Base-by-base conservation (phyloP, 2,797 vertebrate genomes). In the Cossypha heuglini region DNA sequence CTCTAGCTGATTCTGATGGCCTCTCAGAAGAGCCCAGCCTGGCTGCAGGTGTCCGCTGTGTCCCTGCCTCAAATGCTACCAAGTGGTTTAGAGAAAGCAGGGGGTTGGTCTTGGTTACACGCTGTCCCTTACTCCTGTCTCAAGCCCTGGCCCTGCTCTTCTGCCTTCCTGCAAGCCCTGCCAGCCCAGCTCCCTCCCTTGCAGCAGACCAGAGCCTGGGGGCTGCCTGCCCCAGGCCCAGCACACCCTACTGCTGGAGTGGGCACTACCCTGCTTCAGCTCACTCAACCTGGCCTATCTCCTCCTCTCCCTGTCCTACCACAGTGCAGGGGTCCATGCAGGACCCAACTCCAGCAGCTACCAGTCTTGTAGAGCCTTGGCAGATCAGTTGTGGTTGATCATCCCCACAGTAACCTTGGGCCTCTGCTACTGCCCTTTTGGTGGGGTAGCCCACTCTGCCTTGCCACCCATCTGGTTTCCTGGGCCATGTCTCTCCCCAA, bases 171-270 rank as follows among this genome's bases (percentile, higher is more conserved):
- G 4, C 15, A 59, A 69, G 55, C 17, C 67, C 42, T 62, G n/a
- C 35, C 64, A 58, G 28, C 31, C 37, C 0, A 0, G 8, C 40
- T 92, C 43, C 13, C 17, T n/a, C 11, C 12, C n/a, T 29, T 1
- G 0, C 18, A 40, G 61, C 18, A 4, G 11, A 29, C 35, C 3
- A 0, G 31, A 83, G 24, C 29, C 26, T 0, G 1, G 8, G 8
- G 5, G 4, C 12, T 71, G 55, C 52, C 45, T 37, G 40, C 24
- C 15, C 33, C 49, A 68, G 19, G 67, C 49, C 17, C 21, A 12
- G 49, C 59, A 59, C 22, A 12, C 19, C 25, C 16, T 54, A 18
- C 25, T 0, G 0, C 1, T 29, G 9, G 9, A 16, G 13, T 33
- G 17, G 28, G 31, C 18, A 15, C 19, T 40, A 22, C 51, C 29